Evolutionary conservation across 2,113 vertebrate species (phyloP).

Genomic region (Caretta caretta): DNA sequence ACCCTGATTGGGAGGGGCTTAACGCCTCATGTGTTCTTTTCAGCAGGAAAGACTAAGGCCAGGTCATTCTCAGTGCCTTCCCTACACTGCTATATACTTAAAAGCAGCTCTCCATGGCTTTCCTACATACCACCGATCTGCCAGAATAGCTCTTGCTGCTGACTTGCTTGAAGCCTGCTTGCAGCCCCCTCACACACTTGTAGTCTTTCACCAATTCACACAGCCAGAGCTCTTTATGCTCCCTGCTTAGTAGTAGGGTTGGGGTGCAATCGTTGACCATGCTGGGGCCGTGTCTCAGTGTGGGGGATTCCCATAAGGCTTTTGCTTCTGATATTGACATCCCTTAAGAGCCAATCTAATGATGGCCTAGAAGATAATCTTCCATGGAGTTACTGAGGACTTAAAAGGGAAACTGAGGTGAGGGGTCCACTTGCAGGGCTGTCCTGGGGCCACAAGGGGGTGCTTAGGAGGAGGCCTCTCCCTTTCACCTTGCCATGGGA

Average conservation of each 20-base stretch:
- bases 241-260: too few species aligned
- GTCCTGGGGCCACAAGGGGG: background rate
- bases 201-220: background rate
- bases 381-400: background rate
- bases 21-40: accelerated
- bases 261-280: too few species aligned
- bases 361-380: background rate
- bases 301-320: background rate
- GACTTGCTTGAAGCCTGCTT: background rate
- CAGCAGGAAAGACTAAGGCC: background rate
- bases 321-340: background rate
- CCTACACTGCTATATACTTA: accelerated
- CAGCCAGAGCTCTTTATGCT: accelerated
- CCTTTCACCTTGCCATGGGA: background rate
- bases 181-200: background rate
- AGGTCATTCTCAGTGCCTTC: accelerated
- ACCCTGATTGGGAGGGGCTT: background rate
- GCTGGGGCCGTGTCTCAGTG: background rate
- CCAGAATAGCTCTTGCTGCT: background rate
- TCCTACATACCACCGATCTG: accelerated
- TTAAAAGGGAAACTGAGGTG: background rate
- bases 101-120: background rate
- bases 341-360: background rate
- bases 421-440: background rate
- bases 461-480: background rate